phyloP scores from a whole-genome alignment of 2,797 vertebrate species.

The Acrossocheilus wenchowensis region DNA sequence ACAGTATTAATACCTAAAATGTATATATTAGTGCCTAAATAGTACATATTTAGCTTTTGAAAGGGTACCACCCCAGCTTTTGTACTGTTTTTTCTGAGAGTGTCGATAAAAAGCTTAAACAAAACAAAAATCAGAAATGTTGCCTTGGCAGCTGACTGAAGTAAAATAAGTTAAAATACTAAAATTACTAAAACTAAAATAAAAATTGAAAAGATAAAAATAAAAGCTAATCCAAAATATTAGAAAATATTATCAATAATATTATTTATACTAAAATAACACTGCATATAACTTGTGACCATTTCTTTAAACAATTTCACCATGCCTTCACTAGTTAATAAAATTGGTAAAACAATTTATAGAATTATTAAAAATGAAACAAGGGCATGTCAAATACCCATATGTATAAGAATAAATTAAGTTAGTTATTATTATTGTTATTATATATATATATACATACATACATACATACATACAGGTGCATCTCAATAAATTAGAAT shows the following conservation, averaged over 20 bases:
- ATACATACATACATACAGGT: too few species aligned
- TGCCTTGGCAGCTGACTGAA: too few species aligned
- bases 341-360: neutral
- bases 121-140: neutral
- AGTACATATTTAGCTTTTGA: neutral
- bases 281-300: neutral
- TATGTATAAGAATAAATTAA: neutral
- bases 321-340: neutral
- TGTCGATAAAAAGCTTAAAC: neutral
- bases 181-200: neutral
- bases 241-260: too few species aligned
- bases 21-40: too few species aligned
- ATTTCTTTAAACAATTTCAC: neutral
- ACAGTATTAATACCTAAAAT: neutral
- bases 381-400: neutral
- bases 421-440: too few species aligned
- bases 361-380: neutral
- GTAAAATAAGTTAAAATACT: neutral
- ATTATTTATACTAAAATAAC: neutral
- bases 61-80: too few species aligned
- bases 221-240: neutral
- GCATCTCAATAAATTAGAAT: too few species aligned
- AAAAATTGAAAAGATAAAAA: neutral
- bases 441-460: too few species aligned
- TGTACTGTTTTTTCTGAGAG: too few species aligned